These are phyloP conservation scores for Hippoglossus stenolepis DNA, from an alignment of 2,113 vertebrate species.

Conservation along the genomic window DNA sequence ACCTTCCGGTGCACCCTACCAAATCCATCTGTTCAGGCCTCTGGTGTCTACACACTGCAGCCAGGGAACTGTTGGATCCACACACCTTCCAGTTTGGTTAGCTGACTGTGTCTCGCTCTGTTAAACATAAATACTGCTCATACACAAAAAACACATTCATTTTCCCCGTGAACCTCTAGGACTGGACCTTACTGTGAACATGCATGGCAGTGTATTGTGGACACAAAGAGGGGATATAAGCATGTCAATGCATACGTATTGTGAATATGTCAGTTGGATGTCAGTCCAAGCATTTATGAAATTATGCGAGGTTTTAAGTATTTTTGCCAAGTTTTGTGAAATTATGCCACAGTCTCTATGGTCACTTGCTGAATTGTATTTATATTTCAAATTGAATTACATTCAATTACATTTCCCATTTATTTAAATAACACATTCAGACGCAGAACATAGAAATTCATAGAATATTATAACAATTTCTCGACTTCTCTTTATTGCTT, in stretches of 20 bases:
- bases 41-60: slow-evolving; percentile 25
- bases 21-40: slow-evolving; percentile 75
- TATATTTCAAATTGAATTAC: too few species aligned
- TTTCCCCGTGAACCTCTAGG: neutral
- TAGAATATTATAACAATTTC: too few species aligned
- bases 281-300: neutral
- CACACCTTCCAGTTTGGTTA: slow-evolving; percentile 43
- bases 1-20: slow-evolving; percentile 63
- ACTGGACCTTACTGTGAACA: neutral
- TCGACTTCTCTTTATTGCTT: too few species aligned
- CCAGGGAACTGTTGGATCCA: slow-evolving; percentile 34
- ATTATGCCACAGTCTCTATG: too few species aligned
- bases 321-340: too few species aligned
- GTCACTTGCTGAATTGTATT: too few species aligned
- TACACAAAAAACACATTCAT: neutral
- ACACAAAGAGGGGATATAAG: neutral
- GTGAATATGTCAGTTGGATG: neutral
- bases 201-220: slow-evolving; percentile 13
- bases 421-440: too few species aligned
- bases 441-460: too few species aligned
- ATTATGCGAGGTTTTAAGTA: neutral
- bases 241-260: neutral
- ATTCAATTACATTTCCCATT: too few species aligned
- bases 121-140: neutral
- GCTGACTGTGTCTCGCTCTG: slow-evolving; percentile 24